Evolutionary conservation across 2,888 invertebrate species (phyloP).

Genomic region (Troilus luridus): DNA sequence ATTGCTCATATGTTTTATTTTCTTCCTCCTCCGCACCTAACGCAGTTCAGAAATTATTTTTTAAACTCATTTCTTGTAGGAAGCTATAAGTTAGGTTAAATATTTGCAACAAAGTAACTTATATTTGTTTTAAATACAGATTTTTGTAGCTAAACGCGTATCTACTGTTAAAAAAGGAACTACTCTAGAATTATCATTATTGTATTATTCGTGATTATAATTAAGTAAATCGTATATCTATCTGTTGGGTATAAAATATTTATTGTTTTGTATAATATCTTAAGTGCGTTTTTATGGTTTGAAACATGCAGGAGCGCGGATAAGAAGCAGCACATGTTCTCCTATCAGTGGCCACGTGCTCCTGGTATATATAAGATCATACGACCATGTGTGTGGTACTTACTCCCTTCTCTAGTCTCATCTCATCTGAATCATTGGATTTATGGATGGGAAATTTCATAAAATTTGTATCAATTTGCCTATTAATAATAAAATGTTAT

Average conservation of each 20-base stretch:
- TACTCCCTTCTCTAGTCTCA: neutral
- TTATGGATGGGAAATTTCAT: neutral
- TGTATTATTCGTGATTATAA: neutral
- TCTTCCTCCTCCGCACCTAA: too few species aligned
- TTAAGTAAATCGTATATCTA: neutral
- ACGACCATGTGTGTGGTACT: constrained; percentile 1
- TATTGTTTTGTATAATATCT: neutral
- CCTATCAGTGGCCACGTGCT: constrained; percentile 27
- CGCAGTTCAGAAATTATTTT: too few species aligned
- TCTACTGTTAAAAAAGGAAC: neutral
- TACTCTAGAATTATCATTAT: neutral
- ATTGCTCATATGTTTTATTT: too few species aligned
- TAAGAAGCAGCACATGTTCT: constrained; percentile 39
- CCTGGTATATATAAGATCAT: constrained; percentile 15
- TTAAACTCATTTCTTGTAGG: too few species aligned
- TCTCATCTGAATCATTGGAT: neutral
- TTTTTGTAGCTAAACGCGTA: neutral
- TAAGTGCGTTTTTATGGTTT: neutral
- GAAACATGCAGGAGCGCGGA: neutral
- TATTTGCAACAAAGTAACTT: too few species aligned
- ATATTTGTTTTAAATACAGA: too few species aligned
- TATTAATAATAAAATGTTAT: too few species aligned
- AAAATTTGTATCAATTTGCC: too few species aligned
- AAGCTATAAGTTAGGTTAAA: too few species aligned
- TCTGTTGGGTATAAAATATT: neutral